A percentile compares a stretch with the other conserved stretches of the same genome.
phyloP scores from a whole-genome alignment of 2,797 vertebrate species.

The Sphaeramia orbicularis region DNA sequence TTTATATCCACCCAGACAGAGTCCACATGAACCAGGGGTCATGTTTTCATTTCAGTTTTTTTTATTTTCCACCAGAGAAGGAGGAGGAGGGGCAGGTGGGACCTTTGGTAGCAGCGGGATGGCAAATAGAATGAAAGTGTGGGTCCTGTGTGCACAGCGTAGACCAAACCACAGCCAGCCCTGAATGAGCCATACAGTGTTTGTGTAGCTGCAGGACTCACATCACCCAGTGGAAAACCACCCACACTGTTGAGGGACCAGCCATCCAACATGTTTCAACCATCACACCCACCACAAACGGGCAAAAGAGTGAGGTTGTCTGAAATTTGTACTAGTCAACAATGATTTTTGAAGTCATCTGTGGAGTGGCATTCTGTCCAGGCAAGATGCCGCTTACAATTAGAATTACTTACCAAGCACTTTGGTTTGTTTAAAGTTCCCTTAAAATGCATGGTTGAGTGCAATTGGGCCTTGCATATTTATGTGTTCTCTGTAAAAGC shows the following conservation, averaged over 20 bases:
- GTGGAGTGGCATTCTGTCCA: conserved; percentile 53
- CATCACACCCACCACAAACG: conserved; percentile 57
- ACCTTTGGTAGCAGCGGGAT: conserved; percentile 49
- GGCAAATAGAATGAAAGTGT: conserved; percentile 80
- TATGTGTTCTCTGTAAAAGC: no score
- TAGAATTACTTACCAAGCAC: conserved; percentile 46
- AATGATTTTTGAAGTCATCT: conserved; percentile 51
- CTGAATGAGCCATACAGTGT: conserved; percentile 78
- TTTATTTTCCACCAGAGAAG: conserved; percentile 73
- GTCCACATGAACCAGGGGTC: conserved; percentile 66
- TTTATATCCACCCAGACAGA: conserved; percentile 83
- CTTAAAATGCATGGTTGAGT: no score
- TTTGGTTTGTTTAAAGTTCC: conserved; percentile 42
- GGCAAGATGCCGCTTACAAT: conserved; percentile 33
- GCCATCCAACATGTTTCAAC: conserved; percentile 66
- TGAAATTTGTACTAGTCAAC: conserved; percentile 47
- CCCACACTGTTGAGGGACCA: conserved; percentile 82
- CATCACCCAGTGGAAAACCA: conserved; percentile 80
- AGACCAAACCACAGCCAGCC: conserved; percentile 71
- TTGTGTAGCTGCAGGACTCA: conserved; percentile 84
- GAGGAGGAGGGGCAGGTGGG: not conserved
- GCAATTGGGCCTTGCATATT: no score
- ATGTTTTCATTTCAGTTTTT: conserved; percentile 67
- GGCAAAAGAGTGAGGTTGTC: conserved; percentile 46
- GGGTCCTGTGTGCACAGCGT: conserved; percentile 69